Base-by-base conservation (phyloP, 2,113 vertebrate genomes). In the Calidris pugnax region DNA sequence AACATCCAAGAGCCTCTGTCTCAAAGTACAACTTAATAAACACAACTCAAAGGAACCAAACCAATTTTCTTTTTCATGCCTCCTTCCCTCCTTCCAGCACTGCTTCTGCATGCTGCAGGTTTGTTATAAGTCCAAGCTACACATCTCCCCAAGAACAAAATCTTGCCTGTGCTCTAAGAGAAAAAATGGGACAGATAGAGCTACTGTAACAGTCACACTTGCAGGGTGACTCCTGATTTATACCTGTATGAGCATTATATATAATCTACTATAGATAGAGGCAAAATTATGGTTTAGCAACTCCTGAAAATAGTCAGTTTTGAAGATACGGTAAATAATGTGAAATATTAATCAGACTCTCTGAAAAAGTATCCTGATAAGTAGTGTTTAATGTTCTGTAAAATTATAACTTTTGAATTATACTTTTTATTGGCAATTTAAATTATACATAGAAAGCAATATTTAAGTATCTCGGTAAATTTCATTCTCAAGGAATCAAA, bases 321-420 rank as follows among this genome's bases (percentile, higher is more conserved):
- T 78, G 12, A 91, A 89, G 82, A 95, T 30, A 64, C 6, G 41
- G 4, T 39, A 96, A 97, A 93, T 90, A 95, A 91, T 45, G 85
- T 7, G n/a, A 95, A 97, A 95, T 80, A 72, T 82, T 96, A 97
- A 93, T 90, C 88, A 93, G 39, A 59, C 27, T 78, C 45, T 83
- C 53, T 63, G 23, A 88, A 62, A 84, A 87, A 53, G 14, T 95
- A 71, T 48, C 59, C 43, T 87, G n/a, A 59, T 39, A 91, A 69
- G 37, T 60, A 89, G 13, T 75, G n/a, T 91, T 97, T 94, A 97
- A 89, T 12, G 15, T n/a, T 92, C 48, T 71, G 64, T 55, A 93
- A 96, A 97, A 95, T 93, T 85, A 51, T 8, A 66, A 63, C 51
- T 95, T 92, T 95, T 85, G 75, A 97, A 92, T 90, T 96, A 77